phyloP scores from a whole-genome alignment of 2,113 vertebrate species.

The Leucoraja erinaceus region DNA sequence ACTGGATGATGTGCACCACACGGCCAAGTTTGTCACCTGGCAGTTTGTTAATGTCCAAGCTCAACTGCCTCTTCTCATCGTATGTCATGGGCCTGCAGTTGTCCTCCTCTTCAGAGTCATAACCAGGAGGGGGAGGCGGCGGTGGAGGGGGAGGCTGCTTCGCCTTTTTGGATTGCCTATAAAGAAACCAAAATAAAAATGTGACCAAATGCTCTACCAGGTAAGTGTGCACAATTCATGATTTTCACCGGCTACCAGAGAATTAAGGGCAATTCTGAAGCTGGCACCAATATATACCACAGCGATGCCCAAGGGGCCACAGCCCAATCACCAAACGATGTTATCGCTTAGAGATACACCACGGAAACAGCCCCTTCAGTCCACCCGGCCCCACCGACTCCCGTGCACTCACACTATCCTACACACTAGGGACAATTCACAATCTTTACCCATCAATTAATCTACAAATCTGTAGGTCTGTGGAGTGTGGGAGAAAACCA shows the following conservation, averaged over 20 bases:
- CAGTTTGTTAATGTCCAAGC: constrained; percentile 68
- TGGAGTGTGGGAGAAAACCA: too few relatives aligned
- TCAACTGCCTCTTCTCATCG: constrained; percentile 84
- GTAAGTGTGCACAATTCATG: rapidly evolving
- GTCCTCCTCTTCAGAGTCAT: constrained; percentile 83
- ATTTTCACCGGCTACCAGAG: too few relatives aligned
- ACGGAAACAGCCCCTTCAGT: too few relatives aligned
- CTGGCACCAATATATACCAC: neutral
- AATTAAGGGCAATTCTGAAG: neutral
- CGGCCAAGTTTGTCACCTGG: constrained; percentile 76
- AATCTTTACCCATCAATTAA: too few relatives aligned
- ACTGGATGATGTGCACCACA: constrained; percentile 89
- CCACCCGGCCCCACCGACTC: too few relatives aligned
- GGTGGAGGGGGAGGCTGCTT: constrained; percentile 44
- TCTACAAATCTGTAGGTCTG: too few relatives aligned
- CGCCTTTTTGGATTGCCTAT: constrained; percentile 48
- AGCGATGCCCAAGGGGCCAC: too few relatives aligned
- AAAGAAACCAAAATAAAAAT: neutral
- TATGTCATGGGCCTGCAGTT: constrained; percentile 85
- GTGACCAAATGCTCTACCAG: too few relatives aligned
- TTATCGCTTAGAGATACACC: too few relatives aligned
- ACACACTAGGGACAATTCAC: too few relatives aligned
- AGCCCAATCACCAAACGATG: too few relatives aligned
- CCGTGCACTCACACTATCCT: too few relatives aligned
- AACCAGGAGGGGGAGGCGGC: constrained; percentile 53